Conservation (phyloP, 2,797 vertebrate species). For the Synaphobranchus kaupii region DNA sequence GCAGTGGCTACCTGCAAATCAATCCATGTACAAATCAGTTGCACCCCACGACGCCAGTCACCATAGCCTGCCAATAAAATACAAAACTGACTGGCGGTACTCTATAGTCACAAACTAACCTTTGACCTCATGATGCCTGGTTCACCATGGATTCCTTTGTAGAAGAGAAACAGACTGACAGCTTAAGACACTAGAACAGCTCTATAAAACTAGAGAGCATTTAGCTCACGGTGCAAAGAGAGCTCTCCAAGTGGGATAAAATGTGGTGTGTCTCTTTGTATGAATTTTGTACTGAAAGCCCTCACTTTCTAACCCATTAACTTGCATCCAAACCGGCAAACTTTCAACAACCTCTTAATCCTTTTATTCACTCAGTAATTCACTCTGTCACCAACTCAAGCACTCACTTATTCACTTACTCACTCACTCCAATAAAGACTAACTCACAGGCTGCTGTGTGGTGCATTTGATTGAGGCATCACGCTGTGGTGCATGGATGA, state of each 20-base stretch:
- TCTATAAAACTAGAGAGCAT: not conserved
- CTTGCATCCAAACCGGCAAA: not conserved
- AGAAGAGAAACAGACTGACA: slow-evolving; percentile 13
- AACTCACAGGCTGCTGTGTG: not conserved
- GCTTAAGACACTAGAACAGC: not conserved
- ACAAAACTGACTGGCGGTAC: not conserved
- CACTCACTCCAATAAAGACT: not conserved
- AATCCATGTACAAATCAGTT: not conserved
- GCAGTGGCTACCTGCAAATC: slow-evolving; percentile 73
- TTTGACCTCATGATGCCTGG: slow-evolving; percentile 87
- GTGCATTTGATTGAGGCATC: too few species aligned
- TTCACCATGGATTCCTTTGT: slow-evolving; percentile 90
- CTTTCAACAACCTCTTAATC: not conserved
- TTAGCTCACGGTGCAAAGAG: not conserved
- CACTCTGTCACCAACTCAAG: not conserved
- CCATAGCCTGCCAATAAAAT: not conserved
- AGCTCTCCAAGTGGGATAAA: not conserved
- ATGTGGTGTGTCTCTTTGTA: not conserved
- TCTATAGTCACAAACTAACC: slow-evolving; percentile 61
- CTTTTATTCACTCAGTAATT: not conserved
- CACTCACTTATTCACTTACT: not conserved
- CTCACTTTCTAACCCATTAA: not conserved
- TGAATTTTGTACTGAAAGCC: not conserved
- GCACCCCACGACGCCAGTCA: slow-evolving; percentile 24
- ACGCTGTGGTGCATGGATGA: too few species aligned